Evolutionary conservation across 2,113 vertebrate genomes (phyloP), one percentile per base, ranked within the genome.

Genomic region (Scomber scombrus): DNA sequence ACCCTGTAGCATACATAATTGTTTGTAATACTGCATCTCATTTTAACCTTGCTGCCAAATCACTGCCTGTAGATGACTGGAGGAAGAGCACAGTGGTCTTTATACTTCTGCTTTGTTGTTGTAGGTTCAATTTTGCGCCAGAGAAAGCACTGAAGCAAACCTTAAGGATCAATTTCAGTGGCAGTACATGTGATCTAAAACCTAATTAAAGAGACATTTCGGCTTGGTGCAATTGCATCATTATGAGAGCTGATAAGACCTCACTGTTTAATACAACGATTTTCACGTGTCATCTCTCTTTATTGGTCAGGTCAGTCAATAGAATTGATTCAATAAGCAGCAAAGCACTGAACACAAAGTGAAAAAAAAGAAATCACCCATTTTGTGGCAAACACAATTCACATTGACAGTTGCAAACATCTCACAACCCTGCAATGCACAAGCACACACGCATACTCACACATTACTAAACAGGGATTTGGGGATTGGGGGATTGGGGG

Each of bases 211-310:
- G 71, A 90, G 71, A 74, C 80, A 77, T 81, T 86, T 85, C 68
- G 45, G 62, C 73, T 63, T 55, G 49, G 89, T 71, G 61, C 88
- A 82, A 88, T 79, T 82, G 78, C 77, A 72, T 68, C 82, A 80
- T 86, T 82, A 82, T 72, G 75, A 87, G 73, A 88, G 84, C 92
- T 76, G 43, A 91, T 90, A 83, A 88, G 79, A 90, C 60, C 81
- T 75, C 13, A 47, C 82, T 87, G 88, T 87, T 89, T 83, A 89
- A 92, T 89, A 63, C 78, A 81, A 75, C 81, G 76, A 82, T 90
- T 91, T 92, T 88, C 69, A 85, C 72, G 77, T 91, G 67, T 82
- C 81, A 91, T 91, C 74, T 93, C 76, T 88, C 86, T 91, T 94
- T 90, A 93, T 91, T 54, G 67, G 60, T 80, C 66, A 71, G 85